Conservation (phyloP, 2,888 invertebrate genomes). For the Mylabris sibirica region DNA sequence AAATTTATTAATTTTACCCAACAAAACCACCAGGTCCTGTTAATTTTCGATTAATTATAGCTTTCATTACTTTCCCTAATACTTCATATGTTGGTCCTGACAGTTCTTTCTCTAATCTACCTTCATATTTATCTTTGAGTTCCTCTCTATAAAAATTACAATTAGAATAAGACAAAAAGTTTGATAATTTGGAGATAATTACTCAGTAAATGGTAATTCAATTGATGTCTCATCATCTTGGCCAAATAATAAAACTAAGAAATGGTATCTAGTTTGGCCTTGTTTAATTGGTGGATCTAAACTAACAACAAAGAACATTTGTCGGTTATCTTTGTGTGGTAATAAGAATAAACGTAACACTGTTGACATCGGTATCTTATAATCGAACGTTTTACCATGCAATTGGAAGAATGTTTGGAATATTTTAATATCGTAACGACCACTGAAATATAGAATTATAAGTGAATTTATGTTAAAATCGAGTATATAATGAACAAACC, state of each 20-base stretch:
- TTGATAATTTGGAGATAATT: conserved; percentile 47
- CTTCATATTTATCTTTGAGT: conserved; percentile 90
- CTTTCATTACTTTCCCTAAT: conserved; percentile 95
- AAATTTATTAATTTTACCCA: conserved; percentile 69
- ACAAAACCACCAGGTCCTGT: conserved; percentile 93
- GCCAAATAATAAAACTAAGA: conserved; percentile 90
- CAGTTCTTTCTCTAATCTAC: conserved; percentile 88
- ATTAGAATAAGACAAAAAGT: no score
- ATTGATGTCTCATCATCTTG: conserved; percentile 93
- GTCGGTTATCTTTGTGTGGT: conserved; percentile 96
- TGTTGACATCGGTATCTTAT: conserved; percentile 98
- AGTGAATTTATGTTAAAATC: not conserved
- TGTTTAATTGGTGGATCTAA: conserved; percentile 99
- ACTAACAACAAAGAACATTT: conserved; percentile 98
- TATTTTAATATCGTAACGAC: conserved; percentile 95
- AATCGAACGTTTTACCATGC: conserved; percentile 99
- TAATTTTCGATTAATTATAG: conserved; percentile 90
- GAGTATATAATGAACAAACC: conserved; percentile 64
- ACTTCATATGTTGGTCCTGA: conserved; percentile 95
- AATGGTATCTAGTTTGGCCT: conserved; percentile 98
- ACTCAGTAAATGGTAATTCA: conserved; percentile 92
- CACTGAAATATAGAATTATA: conserved; percentile 70
- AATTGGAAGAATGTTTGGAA: conserved; percentile 91
- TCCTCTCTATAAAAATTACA: conserved; percentile 72
- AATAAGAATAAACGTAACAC: conserved; percentile 92